Percentiles rank a stretch among this genome's conserved stretches.
phyloP scores from a whole-genome alignment of 2,113 vertebrate species.

The Hyperopisus bebe region DNA sequence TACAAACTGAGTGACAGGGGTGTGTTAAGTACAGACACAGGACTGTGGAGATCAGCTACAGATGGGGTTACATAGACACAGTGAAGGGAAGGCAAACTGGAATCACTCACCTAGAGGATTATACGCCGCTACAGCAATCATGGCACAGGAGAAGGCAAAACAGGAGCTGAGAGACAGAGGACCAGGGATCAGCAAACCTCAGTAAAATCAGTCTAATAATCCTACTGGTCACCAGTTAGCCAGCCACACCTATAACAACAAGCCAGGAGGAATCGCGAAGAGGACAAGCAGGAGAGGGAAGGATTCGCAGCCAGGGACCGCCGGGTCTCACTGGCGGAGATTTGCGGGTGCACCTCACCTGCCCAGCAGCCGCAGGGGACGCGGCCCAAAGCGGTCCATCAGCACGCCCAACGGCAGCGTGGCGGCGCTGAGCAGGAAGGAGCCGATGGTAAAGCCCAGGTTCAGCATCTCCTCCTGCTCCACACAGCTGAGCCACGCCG shows the following conservation, averaged over 20 bases:
- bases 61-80: background rate
- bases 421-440: slow-evolving; percentile 76
- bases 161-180: slow-evolving; percentile 52
- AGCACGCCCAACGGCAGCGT: slow-evolving; percentile 67
- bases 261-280: background rate
- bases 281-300: background rate
- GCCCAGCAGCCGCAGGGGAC: slow-evolving; percentile 71
- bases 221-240: background rate
- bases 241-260: background rate
- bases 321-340: background rate
- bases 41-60: background rate
- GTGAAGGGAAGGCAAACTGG: background rate
- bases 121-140: slow-evolving; percentile 68
- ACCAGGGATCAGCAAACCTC: background rate
- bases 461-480: slow-evolving; percentile 75
- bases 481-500: slow-evolving; percentile 58
- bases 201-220: background rate
- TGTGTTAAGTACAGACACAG: background rate
- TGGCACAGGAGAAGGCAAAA: slow-evolving; percentile 70
- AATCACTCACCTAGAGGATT: slow-evolving; percentile 62
- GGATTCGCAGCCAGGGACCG: background rate
- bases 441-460: slow-evolving; percentile 80
- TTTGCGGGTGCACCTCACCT: slow-evolving; percentile 54
- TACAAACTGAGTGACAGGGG: background rate
- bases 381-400: slow-evolving; percentile 68